Evolutionary conservation across 1,140 invertebrate species (phyloP).

Genomic region (Drosophila murphyi): DNA sequence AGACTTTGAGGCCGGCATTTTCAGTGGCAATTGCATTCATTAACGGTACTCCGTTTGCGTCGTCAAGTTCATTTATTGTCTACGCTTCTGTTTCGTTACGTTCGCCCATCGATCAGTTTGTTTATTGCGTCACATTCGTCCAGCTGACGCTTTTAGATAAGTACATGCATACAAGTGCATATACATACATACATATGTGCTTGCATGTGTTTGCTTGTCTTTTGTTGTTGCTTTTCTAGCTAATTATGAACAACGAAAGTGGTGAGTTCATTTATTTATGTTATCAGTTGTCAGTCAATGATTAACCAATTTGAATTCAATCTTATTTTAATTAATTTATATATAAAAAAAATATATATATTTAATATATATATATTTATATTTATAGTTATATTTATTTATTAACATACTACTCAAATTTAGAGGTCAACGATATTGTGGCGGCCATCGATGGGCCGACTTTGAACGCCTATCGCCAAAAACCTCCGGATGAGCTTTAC

Average conservation of each 20-base stretch:
- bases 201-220: neutral
- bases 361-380: too few relatives aligned
- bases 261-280: slow-evolving; percentile 31
- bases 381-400: too few relatives aligned
- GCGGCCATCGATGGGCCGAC: slow-evolving; percentile 46
- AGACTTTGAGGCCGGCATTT: slow-evolving; percentile 7
- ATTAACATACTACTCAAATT: slow-evolving; percentile 2
- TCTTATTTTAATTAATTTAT: slow-evolving; percentile 2
- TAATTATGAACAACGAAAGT: slow-evolving; percentile 30
- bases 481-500: neutral
- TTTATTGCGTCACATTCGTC: slow-evolving; percentile 10
- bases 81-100: slow-evolving; percentile 3
- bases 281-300: slow-evolving; percentile 25
- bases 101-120: neutral
- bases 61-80: slow-evolving; percentile 24
- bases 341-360: too few relatives aligned
- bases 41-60: slow-evolving; percentile 19
- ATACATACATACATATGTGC: slow-evolving; percentile 7
- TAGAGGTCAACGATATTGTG: slow-evolving; percentile 56
- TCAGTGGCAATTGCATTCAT: slow-evolving; percentile 1
- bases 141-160: neutral
- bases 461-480: slow-evolving; percentile 46
- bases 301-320: slow-evolving; percentile 43
- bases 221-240: slow-evolving; percentile 12
- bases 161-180: slow-evolving; percentile 1